Conservation (phyloP, 2,888 invertebrate species). For the Sinotaia quadrata region DNA sequence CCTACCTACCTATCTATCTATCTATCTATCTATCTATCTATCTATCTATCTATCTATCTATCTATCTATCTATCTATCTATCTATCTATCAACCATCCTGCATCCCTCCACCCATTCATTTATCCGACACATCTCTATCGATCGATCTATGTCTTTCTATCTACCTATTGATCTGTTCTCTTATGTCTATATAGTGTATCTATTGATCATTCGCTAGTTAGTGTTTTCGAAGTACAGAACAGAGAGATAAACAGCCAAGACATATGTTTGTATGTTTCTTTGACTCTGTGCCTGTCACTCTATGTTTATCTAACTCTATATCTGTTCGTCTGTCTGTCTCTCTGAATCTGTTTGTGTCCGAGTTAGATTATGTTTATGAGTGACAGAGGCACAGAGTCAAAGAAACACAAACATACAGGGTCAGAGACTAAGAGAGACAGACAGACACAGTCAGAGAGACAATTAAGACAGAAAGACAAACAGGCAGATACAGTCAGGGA, state of each 20-base stretch:
- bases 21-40: too few relatives aligned
- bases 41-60: too few relatives aligned
- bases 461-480: background rate
- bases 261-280: too few relatives aligned
- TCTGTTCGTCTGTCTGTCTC: background rate
- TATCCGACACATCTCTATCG: background rate
- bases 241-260: too few relatives aligned
- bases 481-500: background rate
- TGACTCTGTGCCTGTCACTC: background rate
- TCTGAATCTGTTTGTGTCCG: background rate
- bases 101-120: too few relatives aligned
- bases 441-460: background rate
- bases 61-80: too few relatives aligned
- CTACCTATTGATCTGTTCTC: too few relatives aligned
- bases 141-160: background rate
- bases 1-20: too few relatives aligned
- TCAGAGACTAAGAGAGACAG: background rate
- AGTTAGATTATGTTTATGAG: background rate
- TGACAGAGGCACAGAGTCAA: background rate
- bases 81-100: too few relatives aligned
- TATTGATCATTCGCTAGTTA: too few relatives aligned
- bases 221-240: too few relatives aligned
- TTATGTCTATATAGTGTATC: too few relatives aligned
- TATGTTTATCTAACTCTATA: background rate
- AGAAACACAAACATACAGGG: slow-evolving; percentile 6